phyloP scores from a whole-genome alignment of 2,888 invertebrate genomes.

The Hetaerina titia region DNA sequence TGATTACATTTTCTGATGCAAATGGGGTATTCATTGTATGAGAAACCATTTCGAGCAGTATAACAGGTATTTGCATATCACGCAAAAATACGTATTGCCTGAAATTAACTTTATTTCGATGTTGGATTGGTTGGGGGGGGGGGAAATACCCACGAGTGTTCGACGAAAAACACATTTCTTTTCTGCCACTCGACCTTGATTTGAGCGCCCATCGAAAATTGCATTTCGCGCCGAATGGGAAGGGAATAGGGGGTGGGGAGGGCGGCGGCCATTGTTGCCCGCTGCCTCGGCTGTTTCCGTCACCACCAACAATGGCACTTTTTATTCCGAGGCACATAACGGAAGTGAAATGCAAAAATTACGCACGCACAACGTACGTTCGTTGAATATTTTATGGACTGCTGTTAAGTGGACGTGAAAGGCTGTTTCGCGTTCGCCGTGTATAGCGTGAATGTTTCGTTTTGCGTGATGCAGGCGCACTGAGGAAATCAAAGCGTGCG shows the following conservation, averaged over 20 bases:
- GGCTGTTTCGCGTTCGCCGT: not conserved
- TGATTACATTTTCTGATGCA: too few relatives aligned
- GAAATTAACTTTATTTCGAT: too few relatives aligned
- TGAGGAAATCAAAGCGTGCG: not conserved
- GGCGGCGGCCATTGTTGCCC: not conserved
- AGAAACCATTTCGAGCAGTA: too few relatives aligned
- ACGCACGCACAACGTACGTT: not conserved
- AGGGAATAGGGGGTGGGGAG: not conserved
- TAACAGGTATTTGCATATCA: too few relatives aligned
- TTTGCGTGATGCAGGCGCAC: not conserved
- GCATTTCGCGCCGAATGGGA: not conserved
- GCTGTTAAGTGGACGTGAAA: not conserved
- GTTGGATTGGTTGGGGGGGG: too few relatives aligned
- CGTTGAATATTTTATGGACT: not conserved
- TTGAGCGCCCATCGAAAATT: not conserved
- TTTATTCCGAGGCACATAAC: not conserved
- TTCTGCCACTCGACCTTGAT: not conserved
- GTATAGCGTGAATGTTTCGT: not conserved
- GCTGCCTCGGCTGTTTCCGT: not conserved
- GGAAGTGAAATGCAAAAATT: conserved; percentile 16
- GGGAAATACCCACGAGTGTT: not conserved
- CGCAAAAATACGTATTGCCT: too few relatives aligned
- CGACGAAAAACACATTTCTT: not conserved
- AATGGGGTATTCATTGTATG: too few relatives aligned
- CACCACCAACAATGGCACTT: not conserved